Evolutionary conservation across 2,797 vertebrate genomes (phyloP).

Genomic region (Melanotaenia trifasciata): DNA sequence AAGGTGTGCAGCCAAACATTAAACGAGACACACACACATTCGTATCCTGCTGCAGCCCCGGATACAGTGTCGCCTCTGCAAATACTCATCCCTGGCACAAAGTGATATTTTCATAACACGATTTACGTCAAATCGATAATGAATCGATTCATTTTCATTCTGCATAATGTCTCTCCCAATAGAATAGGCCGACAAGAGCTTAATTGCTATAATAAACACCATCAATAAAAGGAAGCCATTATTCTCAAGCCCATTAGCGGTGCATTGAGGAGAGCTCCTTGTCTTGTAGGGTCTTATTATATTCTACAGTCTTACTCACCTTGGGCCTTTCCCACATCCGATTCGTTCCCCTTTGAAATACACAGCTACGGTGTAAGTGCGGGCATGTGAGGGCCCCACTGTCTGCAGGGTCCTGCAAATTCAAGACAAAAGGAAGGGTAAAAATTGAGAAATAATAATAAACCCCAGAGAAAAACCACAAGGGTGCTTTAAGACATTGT

Average conservation of each 20-base stretch:
- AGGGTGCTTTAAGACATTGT: conserved; percentile 48
- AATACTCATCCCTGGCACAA: conserved; percentile 8
- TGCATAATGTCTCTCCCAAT: conserved; percentile 68
- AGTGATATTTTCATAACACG: conserved; percentile 68
- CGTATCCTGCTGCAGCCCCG: not conserved
- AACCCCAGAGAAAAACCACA: conserved; percentile 29
- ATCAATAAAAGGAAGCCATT: conserved; percentile 71
- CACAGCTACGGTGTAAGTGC: conserved; percentile 97
- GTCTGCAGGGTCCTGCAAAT: conserved; percentile 94
- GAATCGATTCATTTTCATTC: conserved; percentile 76
- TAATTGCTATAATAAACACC: conserved; percentile 79
- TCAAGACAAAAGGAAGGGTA: conserved; percentile 12
- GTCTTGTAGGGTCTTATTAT: conserved; percentile 47
- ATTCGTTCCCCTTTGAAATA: conserved; percentile 99
- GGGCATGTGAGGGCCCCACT: conserved; percentile 94
- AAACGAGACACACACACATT: conserved; percentile 3
- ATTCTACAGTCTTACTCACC: conserved; percentile 80
- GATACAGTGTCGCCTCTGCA: conserved; percentile 8
- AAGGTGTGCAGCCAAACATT: conserved; percentile 26
- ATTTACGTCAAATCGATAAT: conserved; percentile 72
- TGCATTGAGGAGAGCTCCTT: conserved; percentile 35
- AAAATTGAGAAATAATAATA: conserved; percentile 25
- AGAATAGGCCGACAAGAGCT: conserved; percentile 59
- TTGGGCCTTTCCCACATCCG: conserved; percentile 97
- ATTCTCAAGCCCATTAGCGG: conserved; percentile 72